Conservation (phyloP, 2,888 invertebrate species). For the Eremobia ochroleuca region DNA sequence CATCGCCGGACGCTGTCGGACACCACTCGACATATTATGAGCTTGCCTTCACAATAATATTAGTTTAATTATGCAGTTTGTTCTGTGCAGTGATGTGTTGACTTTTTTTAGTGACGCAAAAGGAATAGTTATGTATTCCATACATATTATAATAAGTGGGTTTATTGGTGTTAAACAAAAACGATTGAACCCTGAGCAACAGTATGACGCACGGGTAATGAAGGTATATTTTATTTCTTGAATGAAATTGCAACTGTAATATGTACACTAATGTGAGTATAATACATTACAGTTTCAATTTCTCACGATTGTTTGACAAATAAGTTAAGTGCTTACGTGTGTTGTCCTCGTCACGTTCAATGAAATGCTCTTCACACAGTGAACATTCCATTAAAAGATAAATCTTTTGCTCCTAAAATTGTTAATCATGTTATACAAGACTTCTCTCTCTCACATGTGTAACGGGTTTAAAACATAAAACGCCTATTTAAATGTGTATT, state of each 20-base stretch:
- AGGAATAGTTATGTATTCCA: neutral
- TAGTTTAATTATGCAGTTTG: slow-evolving; percentile 9
- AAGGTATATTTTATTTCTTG: neutral
- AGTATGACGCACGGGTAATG: neutral
- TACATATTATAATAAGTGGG: no score
- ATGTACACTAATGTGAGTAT: neutral
- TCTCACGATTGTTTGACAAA: slow-evolving; percentile 10
- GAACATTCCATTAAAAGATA: slow-evolving; percentile 9
- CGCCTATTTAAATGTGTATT: no score
- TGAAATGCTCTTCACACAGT: neutral
- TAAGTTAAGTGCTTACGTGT: neutral
- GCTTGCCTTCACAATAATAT: slow-evolving; percentile 1
- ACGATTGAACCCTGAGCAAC: neutral
- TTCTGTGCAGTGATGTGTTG: neutral
- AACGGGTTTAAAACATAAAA: no score
- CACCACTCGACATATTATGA: neutral
- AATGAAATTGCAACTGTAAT: neutral
- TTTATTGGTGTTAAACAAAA: neutral
- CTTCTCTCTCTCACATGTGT: neutral
- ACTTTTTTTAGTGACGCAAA: neutral
- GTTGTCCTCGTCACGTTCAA: slow-evolving; percentile 5
- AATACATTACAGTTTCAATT: neutral
- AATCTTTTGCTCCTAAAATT: neutral
- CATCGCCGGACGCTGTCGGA: neutral
- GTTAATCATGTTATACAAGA: neutral